phyloP scores from a whole-genome alignment of 2,888 invertebrate genomes.

The Choristoneura rosaceana region DNA sequence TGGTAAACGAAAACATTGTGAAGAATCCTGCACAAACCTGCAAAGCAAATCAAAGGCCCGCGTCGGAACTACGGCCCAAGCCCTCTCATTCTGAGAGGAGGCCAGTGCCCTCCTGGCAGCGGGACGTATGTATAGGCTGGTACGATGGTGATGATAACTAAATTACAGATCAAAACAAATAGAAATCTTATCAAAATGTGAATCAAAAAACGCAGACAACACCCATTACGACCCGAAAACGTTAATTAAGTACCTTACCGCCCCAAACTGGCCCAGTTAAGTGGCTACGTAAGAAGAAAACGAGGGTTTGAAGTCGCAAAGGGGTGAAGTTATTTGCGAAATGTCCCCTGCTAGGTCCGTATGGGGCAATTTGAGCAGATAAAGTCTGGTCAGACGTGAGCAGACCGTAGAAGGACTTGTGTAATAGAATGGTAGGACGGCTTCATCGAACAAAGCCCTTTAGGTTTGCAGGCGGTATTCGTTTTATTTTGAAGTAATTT shows the following conservation, averaged over 20 bases:
- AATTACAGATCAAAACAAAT: neutral
- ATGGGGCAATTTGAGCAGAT: conserved; percentile 31
- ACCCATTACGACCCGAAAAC: conserved; percentile 18
- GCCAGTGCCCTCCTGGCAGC: too few species aligned
- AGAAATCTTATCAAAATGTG: neutral
- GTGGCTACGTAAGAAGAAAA: conserved; percentile 35
- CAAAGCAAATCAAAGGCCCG: too few species aligned
- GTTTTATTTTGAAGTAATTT: too few species aligned
- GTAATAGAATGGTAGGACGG: too few species aligned
- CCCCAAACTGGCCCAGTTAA: conserved; percentile 32
- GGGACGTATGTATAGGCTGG: too few species aligned
- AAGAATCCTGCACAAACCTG: too few species aligned
- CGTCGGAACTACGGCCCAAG: too few species aligned
- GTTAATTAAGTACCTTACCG: conserved; percentile 32
- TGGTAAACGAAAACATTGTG: too few species aligned
- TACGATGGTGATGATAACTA: too few species aligned
- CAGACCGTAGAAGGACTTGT: neutral
- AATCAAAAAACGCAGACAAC: conserved; percentile 22
- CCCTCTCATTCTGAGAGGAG: too few species aligned
- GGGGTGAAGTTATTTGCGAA: conserved; percentile 42
- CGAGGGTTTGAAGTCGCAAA: conserved; percentile 37
- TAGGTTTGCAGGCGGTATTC: neutral
- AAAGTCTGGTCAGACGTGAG: conserved; percentile 29
- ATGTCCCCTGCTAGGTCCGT: conserved; percentile 34
- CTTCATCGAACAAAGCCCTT: neutral